These are phyloP conservation scores for Agrenia bidenticulata DNA, from an alignment of 2,888 invertebrate genomes.

Conservation along the genomic window DNA sequence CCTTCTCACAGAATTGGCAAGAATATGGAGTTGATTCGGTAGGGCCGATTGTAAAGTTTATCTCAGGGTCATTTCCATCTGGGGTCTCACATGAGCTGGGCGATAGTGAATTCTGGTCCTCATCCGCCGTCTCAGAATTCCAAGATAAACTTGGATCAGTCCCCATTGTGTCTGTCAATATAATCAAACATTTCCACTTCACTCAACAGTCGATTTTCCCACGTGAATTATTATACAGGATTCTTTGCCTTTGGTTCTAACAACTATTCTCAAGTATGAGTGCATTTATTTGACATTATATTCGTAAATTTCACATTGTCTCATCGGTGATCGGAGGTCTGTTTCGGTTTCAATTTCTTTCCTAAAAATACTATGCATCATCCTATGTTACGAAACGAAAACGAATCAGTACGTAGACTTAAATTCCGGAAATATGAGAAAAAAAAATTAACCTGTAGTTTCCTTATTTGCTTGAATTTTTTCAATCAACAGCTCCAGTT, in stretches of 20 bases:
- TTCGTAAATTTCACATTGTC: no score
- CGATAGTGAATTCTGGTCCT: conserved; percentile 56
- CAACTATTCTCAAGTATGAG: no score
- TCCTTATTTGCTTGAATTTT: conserved; percentile 84
- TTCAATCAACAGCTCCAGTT: conserved; percentile 79
- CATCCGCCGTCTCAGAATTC: conserved; percentile 67
- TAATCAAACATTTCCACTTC: conserved; percentile 39
- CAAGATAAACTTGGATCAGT: conserved; percentile 68
- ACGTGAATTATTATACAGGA: no score
- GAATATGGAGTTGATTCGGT: conserved; percentile 79
- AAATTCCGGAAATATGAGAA: no score
- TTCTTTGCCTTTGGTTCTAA: no score
- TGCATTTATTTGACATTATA: no score
- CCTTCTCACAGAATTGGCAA: conserved; percentile 89
- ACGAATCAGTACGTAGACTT: no score
- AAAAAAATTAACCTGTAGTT: conserved; percentile 54
- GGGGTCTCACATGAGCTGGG: conserved; percentile 65
- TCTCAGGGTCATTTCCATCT: conserved; percentile 65
- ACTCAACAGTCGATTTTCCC: conserved; percentile 8
- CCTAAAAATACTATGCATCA: no score
- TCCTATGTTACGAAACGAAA: no score
- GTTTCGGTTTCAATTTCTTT: no score
- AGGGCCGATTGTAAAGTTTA: conserved; percentile 67
- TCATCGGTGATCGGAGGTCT: no score
- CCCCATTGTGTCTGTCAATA: conserved; percentile 65